Percentiles rank a stretch among this genome's conserved stretches.
These are phyloP conservation scores for Mesocricetus auratus DNA, from an alignment of 2,113 vertebrate species.

Conservation along the genomic window DNA sequence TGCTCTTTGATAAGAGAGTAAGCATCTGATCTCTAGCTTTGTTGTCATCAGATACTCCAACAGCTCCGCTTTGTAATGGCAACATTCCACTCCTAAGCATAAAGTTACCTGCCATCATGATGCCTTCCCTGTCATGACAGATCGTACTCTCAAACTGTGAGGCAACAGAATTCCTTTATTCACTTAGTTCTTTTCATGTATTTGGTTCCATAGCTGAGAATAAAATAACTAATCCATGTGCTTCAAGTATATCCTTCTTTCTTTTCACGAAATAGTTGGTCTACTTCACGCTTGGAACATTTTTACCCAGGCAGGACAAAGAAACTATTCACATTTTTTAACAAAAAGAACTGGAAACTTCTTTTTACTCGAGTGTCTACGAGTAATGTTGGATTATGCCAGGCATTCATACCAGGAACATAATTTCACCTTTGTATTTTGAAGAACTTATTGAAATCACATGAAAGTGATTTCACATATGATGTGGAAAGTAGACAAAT, in stretches of 20 bases:
- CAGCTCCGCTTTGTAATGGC: too few species aligned
- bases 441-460: background rate
- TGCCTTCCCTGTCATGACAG: background rate
- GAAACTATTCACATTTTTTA: background rate
- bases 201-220: background rate
- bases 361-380: background rate
- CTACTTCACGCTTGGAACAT: background rate
- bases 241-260: background rate
- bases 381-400: background rate
- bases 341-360: background rate
- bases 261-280: background rate
- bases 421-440: background rate
- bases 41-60: background rate
- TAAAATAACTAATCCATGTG: background rate
- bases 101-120: background rate
- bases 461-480: background rate
- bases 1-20: too few species aligned
- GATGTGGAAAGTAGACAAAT: background rate
- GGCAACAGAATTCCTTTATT: background rate
- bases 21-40: too few species aligned
- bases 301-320: background rate
- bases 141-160: background rate
- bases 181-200: background rate
- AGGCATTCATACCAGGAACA: background rate
- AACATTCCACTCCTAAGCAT: background rate